phyloP scores from a whole-genome alignment of 2,888 invertebrate species.

The Thumatha senex region DNA sequence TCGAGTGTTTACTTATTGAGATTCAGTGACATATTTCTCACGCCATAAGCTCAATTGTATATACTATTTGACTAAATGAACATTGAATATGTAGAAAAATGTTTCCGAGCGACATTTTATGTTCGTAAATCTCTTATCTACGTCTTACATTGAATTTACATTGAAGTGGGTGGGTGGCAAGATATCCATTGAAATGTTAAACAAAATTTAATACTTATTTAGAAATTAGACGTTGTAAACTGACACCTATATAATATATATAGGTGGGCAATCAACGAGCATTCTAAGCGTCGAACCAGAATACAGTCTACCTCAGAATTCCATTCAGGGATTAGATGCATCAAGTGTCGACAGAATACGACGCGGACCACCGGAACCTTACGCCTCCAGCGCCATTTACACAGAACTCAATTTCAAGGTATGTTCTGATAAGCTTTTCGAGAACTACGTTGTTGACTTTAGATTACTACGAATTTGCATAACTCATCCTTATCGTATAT shows the following conservation, averaged over 20 bases:
- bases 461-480: conserved; percentile 67
- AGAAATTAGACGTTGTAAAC: conserved; percentile 10
- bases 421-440: conserved; percentile 65
- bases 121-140: conserved; percentile 10
- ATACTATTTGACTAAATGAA: neutral
- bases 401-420: conserved; percentile 82
- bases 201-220: conserved; percentile 8
- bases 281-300: conserved; percentile 76
- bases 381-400: conserved; percentile 80
- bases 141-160: conserved; percentile 10
- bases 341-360: conserved; percentile 74
- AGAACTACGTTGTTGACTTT: conserved; percentile 52
- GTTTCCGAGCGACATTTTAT: neutral
- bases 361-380: conserved; percentile 75
- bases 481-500: conserved; percentile 40
- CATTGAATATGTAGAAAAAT: conserved; percentile 15
- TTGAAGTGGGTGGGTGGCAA: conserved; percentile 5
- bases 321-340: conserved; percentile 73
- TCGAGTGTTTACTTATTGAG: conserved; percentile 31
- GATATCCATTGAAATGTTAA: conserved; percentile 6
- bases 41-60: conserved; percentile 30
- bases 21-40: conserved; percentile 48
- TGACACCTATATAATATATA: conserved; percentile 24
- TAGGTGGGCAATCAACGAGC: conserved; percentile 74
- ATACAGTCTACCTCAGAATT: conserved; percentile 77